These are phyloP conservation scores for Hybognathus amarus DNA, from an alignment of 2,797 vertebrate genomes.

Conservation along the genomic window DNA sequence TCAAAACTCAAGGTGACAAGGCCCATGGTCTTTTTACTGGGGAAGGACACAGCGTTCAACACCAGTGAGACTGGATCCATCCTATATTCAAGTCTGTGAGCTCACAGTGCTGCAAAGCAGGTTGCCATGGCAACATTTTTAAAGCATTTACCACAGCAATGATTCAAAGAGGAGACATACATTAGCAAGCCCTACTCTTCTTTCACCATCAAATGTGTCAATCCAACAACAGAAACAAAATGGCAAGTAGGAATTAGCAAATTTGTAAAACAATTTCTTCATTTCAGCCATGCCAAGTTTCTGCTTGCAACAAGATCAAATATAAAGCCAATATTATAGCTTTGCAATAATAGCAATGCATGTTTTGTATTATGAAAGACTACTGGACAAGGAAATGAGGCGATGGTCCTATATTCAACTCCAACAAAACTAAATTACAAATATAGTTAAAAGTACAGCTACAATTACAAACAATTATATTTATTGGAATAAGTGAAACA, in stretches of 20 bases:
- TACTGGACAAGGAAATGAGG: background rate
- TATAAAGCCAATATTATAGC: background rate
- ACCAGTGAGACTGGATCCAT: conserved; percentile 37
- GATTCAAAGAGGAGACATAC: conserved; percentile 54
- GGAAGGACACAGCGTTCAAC: conserved; percentile 1
- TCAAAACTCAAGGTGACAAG: background rate
- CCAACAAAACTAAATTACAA: background rate
- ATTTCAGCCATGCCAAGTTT: background rate
- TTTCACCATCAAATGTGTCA: conserved; percentile 38
- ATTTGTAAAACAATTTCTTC: background rate
- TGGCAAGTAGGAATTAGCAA: background rate
- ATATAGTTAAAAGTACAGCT: background rate
- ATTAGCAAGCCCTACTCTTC: conserved; percentile 31
- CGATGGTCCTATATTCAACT: background rate
- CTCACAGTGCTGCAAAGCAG: conserved; percentile 48
- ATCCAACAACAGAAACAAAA: conserved; percentile 30
- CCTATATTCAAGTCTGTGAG: conserved; percentile 49
- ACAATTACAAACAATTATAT: background rate
- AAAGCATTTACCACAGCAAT: conserved; percentile 59
- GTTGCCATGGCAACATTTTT: conserved; percentile 58
- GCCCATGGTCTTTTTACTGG: background rate
- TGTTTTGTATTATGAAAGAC: background rate
- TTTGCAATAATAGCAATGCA: background rate
- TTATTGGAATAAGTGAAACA: background rate
- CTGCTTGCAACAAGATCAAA: background rate